Evolutionary conservation across 1,140 invertebrate genomes (phyloP), one percentile per base, ranked within the genome.

Genomic region (Chelonus insularis): DNA sequence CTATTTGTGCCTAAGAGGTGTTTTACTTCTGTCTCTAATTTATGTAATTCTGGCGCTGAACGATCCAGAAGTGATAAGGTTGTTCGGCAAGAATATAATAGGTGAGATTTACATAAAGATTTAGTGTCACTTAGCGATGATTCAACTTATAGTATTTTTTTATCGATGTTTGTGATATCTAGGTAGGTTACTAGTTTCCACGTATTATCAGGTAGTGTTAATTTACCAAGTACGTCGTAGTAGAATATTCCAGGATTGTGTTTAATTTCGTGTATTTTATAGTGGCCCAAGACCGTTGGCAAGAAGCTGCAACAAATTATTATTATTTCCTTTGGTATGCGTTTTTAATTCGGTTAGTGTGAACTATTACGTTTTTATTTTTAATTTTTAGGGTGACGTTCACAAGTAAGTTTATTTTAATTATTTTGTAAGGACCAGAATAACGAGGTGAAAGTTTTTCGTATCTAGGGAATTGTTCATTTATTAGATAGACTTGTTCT

Each of bases 191-290:
- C n/a, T n/a, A n/a, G n/a, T n/a, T n/a, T n/a, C n/a, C n/a, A n/a
- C n/a, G n/a, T n/a, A n/a, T 5, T 29, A 12, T 52, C 50, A 25
- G 21, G 32, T 8, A 52, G 32, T 4, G 7, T 20, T 3, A 52
- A 25, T 52, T 25, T 14, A 25, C 12, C 20, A 32, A 52, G 21
- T 6, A 16, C 32, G 23, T 52, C 29, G 32, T 52, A 52, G 32
- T 29, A 52, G 21, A n/a, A n/a, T n/a, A 52, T 52, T 52, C 50
- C 50, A 5, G 50, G 50, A 16, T 6, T 25, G 29, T 52, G 50
- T 7, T 52, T 34, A 2, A 52, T 9, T 12, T 25, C 32, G 6
- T 25, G 12, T 8, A 25, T 25, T 34, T 52, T 25, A 25, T 52
- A 52, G 16, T 16, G 3, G 16, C 32, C 50, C 2, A 25, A 18